Conservation (phyloP, 2,888 invertebrate genomes). For the Melikaiella ostensackeni region DNA sequence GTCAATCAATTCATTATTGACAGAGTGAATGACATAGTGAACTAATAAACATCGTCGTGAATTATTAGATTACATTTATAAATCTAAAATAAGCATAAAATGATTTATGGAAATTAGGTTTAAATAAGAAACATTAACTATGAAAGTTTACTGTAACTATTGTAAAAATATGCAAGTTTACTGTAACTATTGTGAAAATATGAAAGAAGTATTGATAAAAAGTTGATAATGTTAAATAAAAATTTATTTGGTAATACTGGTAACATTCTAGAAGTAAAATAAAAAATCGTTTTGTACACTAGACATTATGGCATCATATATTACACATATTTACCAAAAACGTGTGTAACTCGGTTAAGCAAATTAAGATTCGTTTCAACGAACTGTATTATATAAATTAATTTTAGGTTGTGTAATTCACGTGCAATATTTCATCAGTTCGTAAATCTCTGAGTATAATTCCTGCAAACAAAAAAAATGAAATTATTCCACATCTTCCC, state of each 20-base stretch:
- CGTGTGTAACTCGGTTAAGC: no score
- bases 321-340: no score
- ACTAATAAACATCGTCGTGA: neutral
- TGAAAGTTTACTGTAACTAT: neutral
- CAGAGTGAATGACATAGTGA: no score
- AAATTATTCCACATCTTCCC: neutral
- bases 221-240: no score
- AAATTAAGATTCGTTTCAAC: no score
- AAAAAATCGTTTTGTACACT: neutral
- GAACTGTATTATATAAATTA: no score
- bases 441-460: neutral
- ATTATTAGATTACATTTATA: neutral
- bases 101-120: neutral
- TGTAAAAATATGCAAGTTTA: no score
- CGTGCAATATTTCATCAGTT: neutral
- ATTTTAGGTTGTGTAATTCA: no score
- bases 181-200: no score
- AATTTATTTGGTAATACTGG: neutral
- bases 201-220: no score
- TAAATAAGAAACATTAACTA: neutral
- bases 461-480: neutral
- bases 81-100: neutral
- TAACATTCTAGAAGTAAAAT: neutral
- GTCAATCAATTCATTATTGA: constrained; percentile 15
- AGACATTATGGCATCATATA: no score